Evolutionary conservation across 2,797 vertebrate genomes (phyloP).

Genomic region (Pseudotriccus pelzelni): DNA sequence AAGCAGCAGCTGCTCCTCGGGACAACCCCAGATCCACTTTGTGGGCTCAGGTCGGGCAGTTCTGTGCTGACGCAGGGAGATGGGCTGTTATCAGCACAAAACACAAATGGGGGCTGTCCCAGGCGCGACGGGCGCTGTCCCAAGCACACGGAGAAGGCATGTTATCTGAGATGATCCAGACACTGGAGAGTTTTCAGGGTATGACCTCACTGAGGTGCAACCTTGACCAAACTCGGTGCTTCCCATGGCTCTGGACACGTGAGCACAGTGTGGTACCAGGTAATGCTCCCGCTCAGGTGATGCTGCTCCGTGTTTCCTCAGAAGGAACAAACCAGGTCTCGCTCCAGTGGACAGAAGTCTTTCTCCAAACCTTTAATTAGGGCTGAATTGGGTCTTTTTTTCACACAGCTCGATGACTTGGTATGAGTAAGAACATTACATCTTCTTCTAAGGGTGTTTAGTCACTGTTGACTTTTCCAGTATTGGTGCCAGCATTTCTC

Average conservation of each 20-base stretch:
- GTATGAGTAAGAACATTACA: slow-evolving; percentile 55
- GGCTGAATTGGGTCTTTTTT: not conserved
- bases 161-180: not conserved
- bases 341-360: not conserved
- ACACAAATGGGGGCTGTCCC: not conserved
- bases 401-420: not conserved
- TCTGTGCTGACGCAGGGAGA: not conserved
- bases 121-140: not conserved
- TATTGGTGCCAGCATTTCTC: slow-evolving; percentile 29
- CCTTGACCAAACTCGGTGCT: accelerated
- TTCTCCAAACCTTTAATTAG: not conserved
- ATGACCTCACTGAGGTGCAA: too few relatives aligned
- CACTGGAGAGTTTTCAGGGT: too few relatives aligned
- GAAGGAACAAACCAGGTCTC: not conserved
- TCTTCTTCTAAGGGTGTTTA: slow-evolving; percentile 42
- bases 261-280: not conserved
- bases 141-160: not conserved
- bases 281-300: not conserved
- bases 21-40: not conserved
- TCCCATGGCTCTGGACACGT: accelerated
- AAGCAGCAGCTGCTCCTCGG: not conserved
- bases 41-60: accelerated
- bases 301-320: not conserved
- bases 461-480: slow-evolving; percentile 63
- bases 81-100: not conserved